These are phyloP conservation scores for Eira barbara DNA, from an alignment of 2,113 vertebrate genomes.

Conservation along the genomic window DNA sequence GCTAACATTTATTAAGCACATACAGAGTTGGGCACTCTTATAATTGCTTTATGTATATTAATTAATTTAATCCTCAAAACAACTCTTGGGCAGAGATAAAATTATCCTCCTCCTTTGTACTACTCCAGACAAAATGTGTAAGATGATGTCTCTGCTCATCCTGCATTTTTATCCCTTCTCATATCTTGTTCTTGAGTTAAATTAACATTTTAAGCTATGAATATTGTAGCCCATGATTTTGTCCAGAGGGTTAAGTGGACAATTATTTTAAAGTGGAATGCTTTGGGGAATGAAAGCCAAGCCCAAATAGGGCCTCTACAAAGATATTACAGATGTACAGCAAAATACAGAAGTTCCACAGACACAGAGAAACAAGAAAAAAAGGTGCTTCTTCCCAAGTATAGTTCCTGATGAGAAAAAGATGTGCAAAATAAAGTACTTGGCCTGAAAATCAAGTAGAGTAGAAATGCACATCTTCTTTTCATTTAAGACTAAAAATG, in stretches of 20 bases:
- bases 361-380: not conserved
- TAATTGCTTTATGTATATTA: not conserved
- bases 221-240: not conserved
- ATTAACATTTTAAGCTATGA: not conserved
- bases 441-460: not conserved
- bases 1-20: not conserved
- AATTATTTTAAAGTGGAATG: not conserved
- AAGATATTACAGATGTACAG: not conserved
- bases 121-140: not conserved
- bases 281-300: not conserved
- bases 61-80: not conserved
- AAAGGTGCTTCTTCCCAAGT: not conserved
- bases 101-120: not conserved
- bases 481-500: conserved; percentile 27
- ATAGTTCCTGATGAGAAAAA: conserved; percentile 3
- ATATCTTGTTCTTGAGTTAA: not conserved
- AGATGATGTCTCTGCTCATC: not conserved
- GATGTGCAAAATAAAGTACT: not conserved
- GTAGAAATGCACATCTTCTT: not conserved
- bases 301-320: not conserved
- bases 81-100: not conserved
- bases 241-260: not conserved
- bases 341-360: not conserved
- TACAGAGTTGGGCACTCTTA: not conserved
- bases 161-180: not conserved